Evolutionary conservation across 2,888 invertebrate species (phyloP).

Genomic region (Drosophila meridiana): DNA sequence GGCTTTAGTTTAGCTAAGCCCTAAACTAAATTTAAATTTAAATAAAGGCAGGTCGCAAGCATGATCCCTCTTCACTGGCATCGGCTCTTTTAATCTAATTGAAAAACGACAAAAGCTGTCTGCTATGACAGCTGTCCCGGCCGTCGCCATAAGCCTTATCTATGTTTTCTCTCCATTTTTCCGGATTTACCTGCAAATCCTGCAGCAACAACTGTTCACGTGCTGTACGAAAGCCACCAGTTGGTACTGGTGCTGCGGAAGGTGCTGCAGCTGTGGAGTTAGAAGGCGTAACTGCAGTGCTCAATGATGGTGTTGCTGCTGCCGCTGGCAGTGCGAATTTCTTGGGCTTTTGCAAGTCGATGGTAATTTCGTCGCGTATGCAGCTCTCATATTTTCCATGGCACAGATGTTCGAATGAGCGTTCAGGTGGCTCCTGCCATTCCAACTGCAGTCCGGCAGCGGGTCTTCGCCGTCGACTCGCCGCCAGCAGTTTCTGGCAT

Average conservation of each 20-base stretch:
- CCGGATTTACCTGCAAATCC: constrained; percentile 60
- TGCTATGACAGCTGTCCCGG: background rate
- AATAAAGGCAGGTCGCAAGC: too few species aligned
- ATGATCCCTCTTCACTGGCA: too few species aligned
- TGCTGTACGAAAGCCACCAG: constrained; percentile 67
- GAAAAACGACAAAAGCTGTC: background rate
- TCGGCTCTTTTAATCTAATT: too few species aligned
- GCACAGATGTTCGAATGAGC: constrained; percentile 41
- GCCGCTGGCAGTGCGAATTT: too few species aligned
- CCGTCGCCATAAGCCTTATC: background rate
- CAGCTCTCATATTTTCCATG: constrained; percentile 54
- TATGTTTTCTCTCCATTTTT: too few species aligned
- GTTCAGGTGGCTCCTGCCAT: background rate
- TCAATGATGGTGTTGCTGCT: background rate
- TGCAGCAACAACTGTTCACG: constrained; percentile 73
- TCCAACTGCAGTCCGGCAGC: background rate
- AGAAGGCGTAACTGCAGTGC: background rate
- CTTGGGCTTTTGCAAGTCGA: background rate
- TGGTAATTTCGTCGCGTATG: constrained; percentile 24
- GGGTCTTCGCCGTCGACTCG: constrained; percentile 19
- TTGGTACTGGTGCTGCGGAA: background rate
- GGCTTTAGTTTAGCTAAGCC: background rate
- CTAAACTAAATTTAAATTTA: too few species aligned
- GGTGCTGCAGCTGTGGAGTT: background rate
- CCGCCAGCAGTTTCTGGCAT: constrained; percentile 25